Conservation (phyloP, 1,140 invertebrate genomes). For the Neotoxoptera formosana region DNA sequence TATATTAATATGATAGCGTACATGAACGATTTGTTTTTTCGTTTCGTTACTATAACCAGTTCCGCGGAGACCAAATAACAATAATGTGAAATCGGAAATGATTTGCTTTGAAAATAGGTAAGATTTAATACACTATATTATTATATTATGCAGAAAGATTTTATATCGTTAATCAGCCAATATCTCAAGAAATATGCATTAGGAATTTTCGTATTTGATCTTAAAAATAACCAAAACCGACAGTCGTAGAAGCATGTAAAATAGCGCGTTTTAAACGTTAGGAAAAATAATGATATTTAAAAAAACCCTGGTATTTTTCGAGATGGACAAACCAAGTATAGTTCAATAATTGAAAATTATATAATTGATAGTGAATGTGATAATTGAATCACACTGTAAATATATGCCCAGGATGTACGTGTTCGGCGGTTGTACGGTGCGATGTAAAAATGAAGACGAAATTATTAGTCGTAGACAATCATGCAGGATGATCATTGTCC, state of each 20-base stretch:
- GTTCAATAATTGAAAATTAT: too few relatives aligned
- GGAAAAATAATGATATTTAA: too few relatives aligned
- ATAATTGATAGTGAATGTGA: too few relatives aligned
- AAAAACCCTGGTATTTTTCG: too few relatives aligned
- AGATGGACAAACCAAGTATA: too few relatives aligned
- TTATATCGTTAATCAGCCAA: not conserved
- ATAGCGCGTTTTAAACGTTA: too few relatives aligned
- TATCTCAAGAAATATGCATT: not conserved
- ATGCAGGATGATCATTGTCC: not conserved
- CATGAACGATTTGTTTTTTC: not conserved
- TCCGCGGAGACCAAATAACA: not conserved
- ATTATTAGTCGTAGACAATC: not conserved
- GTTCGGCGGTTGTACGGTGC: too few relatives aligned
- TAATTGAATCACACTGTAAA: too few relatives aligned
- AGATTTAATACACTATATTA: not conserved
- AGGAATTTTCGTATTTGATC: not conserved
- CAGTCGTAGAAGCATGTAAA: too few relatives aligned
- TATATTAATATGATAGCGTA: not conserved
- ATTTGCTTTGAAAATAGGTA: not conserved
- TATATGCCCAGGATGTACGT: too few relatives aligned
- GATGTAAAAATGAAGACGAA: not conserved
- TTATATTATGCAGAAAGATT: not conserved
- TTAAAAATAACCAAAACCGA: not conserved
- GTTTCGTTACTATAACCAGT: slow-evolving; percentile 23
- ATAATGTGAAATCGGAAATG: slow-evolving; percentile 30